These are phyloP conservation scores for Eupithecia inturbata DNA, from an alignment of 2,888 invertebrate species.

Conservation along the genomic window DNA sequence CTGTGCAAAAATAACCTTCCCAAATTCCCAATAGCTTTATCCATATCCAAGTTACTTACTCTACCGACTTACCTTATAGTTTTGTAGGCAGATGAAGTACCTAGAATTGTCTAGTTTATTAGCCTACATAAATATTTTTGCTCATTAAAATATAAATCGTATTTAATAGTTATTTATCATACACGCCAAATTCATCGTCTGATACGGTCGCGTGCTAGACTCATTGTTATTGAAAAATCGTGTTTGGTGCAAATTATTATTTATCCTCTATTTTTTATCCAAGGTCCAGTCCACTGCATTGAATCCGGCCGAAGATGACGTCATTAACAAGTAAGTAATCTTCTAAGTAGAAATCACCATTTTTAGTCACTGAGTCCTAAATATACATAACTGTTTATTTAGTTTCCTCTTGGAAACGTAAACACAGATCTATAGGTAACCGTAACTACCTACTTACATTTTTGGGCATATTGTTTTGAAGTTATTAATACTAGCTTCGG, in stretches of 20 bases:
- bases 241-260: slow-evolving; percentile 16
- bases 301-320: slow-evolving; percentile 35
- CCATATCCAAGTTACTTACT: too few species aligned
- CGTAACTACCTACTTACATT: not conserved
- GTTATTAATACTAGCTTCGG: not conserved
- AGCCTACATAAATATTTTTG: not conserved
- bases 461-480: not conserved
- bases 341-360: not conserved
- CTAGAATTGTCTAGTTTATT: not conserved
- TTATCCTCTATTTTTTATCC: slow-evolving; percentile 25
- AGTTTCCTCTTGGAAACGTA: not conserved
- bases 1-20: not conserved
- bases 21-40: too few species aligned
- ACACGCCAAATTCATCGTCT: slow-evolving; percentile 34
- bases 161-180: slow-evolving; percentile 32
- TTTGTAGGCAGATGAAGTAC: not conserved
- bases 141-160: not conserved
- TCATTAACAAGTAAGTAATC: slow-evolving; percentile 45
- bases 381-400: not conserved
- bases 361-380: not conserved
- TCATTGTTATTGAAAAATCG: slow-evolving; percentile 8
- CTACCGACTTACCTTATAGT: not conserved
- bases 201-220: slow-evolving; percentile 36
- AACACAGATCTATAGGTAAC: not conserved
- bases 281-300: slow-evolving; percentile 41